Evolutionary conservation across 2,113 vertebrate genomes (phyloP), one percentile per base, ranked within the genome.

Genomic region (Nycticryphes semicollaris): DNA sequence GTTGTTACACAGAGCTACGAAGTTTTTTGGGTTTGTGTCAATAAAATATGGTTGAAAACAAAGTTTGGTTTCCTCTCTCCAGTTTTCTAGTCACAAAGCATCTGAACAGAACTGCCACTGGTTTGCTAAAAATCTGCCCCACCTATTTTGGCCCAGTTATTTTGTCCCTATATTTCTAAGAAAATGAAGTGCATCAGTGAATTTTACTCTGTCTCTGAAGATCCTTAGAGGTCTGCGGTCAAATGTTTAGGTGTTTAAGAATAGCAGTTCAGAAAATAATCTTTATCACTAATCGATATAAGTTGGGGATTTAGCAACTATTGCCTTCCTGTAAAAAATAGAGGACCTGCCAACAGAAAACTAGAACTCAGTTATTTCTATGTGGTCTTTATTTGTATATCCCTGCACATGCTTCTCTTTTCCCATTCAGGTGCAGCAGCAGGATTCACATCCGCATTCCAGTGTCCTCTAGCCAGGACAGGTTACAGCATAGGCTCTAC

Each of bases 11-110:
- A 69, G 10, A 57, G 31, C 60, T 90, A 62, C 2, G 10, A 81
- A 84, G 30, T 8, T 80, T 39, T 86, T 77, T 20, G 54, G 9
- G 14, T 57, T 93, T 74, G 13, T 10, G 18, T 68, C 51, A 92
- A 33, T 39, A 78, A 78, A 94, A 82, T 56, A 41, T 81, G n/a
- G 8, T 63, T 81, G 84, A 89, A 84, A 91, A 59, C 12, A n/a
- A 54, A 85, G 17, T 54, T 56, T 60, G 4, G 7, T 89, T 96
- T 94, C 28, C 39, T 48, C 85, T 76, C 84, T 83, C n/a, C 31
- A 23, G 35, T 75, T 72, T 75, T 90, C 60, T 62, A 18, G 25
- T 79, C 74, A 54, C 57, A 85, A 67, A 78, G 9, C 25, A 43
- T 45, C 62, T 3, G 5, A 91, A 87, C 1, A 1, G 66, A 79